Percentiles rank a stretch among this genome's conserved stretches.
phyloP scores from a whole-genome alignment of 2,797 vertebrate species.

The Distichodus sexfasciatus region DNA sequence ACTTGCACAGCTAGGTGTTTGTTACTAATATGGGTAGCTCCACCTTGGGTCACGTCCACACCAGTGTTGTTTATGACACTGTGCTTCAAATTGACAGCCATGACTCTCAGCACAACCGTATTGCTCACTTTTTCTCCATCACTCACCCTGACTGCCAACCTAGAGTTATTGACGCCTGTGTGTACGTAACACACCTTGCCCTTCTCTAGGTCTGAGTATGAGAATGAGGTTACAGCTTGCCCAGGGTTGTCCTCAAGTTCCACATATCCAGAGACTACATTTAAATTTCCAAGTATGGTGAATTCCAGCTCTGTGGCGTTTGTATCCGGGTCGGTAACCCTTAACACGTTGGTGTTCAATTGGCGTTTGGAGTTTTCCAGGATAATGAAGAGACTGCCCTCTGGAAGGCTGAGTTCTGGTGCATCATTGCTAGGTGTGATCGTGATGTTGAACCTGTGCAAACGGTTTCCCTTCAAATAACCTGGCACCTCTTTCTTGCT shows the following conservation, averaged over 20 bases:
- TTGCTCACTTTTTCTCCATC: conserved; percentile 87
- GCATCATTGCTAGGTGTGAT: conserved; percentile 83
- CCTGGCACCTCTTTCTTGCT: conserved; percentile 70
- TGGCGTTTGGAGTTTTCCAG: conserved; percentile 80
- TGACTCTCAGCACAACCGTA: conserved; percentile 79
- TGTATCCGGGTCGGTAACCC: conserved; percentile 80
- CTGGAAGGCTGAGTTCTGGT: conserved; percentile 78
- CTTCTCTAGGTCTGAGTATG: conserved; percentile 74
- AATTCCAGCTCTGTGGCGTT: conserved; percentile 73
- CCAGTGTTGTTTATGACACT: conserved; percentile 77
- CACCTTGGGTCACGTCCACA: conserved; percentile 78
- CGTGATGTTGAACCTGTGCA: conserved; percentile 77
- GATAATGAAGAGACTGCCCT: conserved; percentile 80
- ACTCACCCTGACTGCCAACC: conserved; percentile 82
- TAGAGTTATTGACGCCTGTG: conserved; percentile 73
- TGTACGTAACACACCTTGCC: conserved; percentile 82
- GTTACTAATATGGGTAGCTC: conserved; percentile 66
- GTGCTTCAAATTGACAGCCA: conserved; percentile 77
- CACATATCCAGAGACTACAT: conserved; percentile 77
- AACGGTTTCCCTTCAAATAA: conserved; percentile 67
- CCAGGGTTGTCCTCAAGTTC: conserved; percentile 75
- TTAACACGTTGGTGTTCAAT: conserved; percentile 73
- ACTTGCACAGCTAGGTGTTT: conserved; percentile 78
- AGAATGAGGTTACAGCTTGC: conserved; percentile 76
- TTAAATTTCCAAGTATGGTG: conserved; percentile 79